Evolutionary conservation across 2,888 invertebrate species (phyloP).

Genomic region (Volucella bombylans): DNA sequence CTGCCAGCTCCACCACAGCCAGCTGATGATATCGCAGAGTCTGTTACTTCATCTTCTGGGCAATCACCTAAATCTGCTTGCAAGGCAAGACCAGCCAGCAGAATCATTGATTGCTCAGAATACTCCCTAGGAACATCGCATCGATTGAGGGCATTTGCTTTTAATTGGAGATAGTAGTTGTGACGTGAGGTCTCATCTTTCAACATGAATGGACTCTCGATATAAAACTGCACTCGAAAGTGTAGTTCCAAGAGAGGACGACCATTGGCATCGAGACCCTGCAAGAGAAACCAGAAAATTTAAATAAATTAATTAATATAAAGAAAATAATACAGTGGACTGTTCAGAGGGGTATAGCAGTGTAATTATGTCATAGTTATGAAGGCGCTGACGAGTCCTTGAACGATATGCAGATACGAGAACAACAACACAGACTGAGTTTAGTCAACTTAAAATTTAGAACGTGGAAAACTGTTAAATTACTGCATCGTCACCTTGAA

Average conservation of each 20-base stretch:
- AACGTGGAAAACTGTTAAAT: no score
- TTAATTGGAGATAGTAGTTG: conserved; percentile 96
- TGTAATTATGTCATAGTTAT: no score
- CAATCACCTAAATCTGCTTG: conserved; percentile 96
- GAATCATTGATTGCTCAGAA: conserved; percentile 87
- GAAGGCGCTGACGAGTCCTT: no score
- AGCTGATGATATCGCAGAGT: conserved; percentile 67
- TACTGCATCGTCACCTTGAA: not conserved
- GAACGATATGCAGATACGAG: no score
- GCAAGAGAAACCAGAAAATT: conserved; percentile 77
- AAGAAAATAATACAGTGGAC: no score
- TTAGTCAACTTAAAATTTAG: no score
- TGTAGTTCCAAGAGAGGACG: conserved; percentile 94
- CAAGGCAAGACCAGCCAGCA: conserved; percentile 93
- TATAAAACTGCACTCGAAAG: conserved; percentile 96
- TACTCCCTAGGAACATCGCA: conserved; percentile 84
- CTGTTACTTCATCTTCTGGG: conserved; percentile 82
- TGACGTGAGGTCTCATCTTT: conserved; percentile 95
- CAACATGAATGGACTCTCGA: conserved; percentile 94
- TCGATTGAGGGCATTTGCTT: conserved; percentile 91
- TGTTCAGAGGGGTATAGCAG: no score
- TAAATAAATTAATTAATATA: not conserved
- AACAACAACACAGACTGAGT: no score
- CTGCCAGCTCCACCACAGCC: conserved; percentile 70
- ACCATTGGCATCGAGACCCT: conserved; percentile 95